Evolutionary conservation across 2,797 vertebrate species (phyloP).

Genomic region (Ambastaia sidthimunki): DNA sequence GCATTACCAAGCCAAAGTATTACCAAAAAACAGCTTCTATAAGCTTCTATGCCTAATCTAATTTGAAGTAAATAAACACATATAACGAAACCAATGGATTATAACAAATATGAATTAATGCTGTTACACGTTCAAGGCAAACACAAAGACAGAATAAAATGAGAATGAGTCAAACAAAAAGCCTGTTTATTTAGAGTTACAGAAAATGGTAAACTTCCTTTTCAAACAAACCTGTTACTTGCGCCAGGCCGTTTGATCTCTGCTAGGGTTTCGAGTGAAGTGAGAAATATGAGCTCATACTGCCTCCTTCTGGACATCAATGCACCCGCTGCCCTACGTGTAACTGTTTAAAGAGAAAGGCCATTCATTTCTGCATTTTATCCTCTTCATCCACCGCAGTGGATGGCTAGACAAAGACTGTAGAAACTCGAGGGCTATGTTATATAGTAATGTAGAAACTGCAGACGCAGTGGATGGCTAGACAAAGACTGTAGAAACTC

Average conservation of each 20-base stretch:
- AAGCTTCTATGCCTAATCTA: too few species aligned
- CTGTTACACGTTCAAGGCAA: neutral
- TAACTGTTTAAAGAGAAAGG: neutral
- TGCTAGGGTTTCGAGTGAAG: neutral
- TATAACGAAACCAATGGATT: too few species aligned
- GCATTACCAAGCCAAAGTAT: too few species aligned
- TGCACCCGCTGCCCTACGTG: neutral
- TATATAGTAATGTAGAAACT: too few species aligned
- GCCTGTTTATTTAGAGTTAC: neutral
- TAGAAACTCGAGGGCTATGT: too few species aligned
- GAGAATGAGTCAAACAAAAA: neutral
- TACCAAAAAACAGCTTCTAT: too few species aligned
- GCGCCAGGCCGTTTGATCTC: conserved; percentile 69
- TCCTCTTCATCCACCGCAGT: too few species aligned
- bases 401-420: too few species aligned
- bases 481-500: too few species aligned
- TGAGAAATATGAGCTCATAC: conserved; percentile 6
- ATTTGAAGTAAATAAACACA: neutral
- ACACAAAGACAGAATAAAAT: neutral
- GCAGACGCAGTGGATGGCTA: too few species aligned
- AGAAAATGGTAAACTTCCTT: conserved; percentile 69
- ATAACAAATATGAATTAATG: neutral
- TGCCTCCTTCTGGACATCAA: conserved; percentile 36
- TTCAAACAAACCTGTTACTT: conserved; percentile 80
- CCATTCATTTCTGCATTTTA: too few species aligned